phyloP scores from a whole-genome alignment of 2,113 vertebrate genomes.

The Zapornia atra region DNA sequence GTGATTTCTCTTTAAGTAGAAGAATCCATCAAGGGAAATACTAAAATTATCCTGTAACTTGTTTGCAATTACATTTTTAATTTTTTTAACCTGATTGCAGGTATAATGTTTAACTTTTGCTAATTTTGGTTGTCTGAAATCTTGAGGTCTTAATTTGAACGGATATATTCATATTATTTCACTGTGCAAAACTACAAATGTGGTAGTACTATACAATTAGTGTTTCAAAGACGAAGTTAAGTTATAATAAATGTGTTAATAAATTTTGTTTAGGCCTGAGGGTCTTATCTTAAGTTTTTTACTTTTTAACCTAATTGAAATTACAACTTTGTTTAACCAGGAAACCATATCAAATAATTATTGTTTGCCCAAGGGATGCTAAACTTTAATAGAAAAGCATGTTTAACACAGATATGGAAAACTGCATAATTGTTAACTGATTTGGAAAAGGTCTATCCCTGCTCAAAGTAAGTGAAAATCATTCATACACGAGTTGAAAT shows the following conservation, averaged over 20 bases:
- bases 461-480: conserved; percentile 34
- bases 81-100: not conserved
- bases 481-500: not conserved
- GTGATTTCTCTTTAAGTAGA: not conserved
- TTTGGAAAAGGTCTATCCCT: conserved; percentile 39
- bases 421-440: conserved; percentile 48
- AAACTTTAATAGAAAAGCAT: conserved; percentile 58
- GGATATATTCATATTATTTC: not conserved
- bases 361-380: conserved; percentile 60
- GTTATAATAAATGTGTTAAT: conserved; percentile 27
- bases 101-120: not conserved
- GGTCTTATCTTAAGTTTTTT: conserved; percentile 34
- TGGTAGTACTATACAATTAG: not conserved
- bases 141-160: not conserved
- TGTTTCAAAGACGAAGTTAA: conserved; percentile 51
- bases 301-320: conserved; percentile 60
- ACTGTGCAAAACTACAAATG: not conserved
- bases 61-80: not conserved
- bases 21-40: not conserved
- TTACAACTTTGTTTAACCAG: conserved; percentile 49
- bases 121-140: not conserved
- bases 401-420: conserved; percentile 64
- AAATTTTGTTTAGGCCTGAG: conserved; percentile 24
- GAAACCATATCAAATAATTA: conserved; percentile 61
- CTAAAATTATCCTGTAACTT: not conserved